Percentiles rank a stretch among this genome's conserved stretches.
Evolutionary conservation across 2,888 invertebrate species (phyloP).

Genomic region (Steromphala cineraria): DNA sequence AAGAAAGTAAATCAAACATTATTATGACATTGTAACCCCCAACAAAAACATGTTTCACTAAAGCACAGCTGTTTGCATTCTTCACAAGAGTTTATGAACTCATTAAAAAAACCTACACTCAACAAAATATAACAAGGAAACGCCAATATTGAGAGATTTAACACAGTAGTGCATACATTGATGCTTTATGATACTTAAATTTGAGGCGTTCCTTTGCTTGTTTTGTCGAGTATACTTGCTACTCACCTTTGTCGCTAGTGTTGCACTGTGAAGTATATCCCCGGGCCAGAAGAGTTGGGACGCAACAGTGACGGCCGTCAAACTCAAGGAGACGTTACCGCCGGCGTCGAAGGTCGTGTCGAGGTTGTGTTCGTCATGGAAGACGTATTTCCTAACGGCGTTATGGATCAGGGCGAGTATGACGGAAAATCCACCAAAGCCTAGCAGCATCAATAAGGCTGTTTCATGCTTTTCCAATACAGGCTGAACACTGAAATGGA

Average conservation of each 20-base stretch:
- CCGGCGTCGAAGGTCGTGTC: constrained; percentile 71
- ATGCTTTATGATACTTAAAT: no score
- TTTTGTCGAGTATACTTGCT: no score
- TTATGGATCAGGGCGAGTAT: constrained; percentile 66
- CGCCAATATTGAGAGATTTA: no score
- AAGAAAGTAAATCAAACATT: no score
- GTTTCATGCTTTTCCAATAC: constrained; percentile 63
- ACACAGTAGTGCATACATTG: no score
- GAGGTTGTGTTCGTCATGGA: constrained; percentile 68
- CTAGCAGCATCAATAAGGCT: constrained; percentile 65
- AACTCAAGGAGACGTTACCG: constrained; percentile 65
- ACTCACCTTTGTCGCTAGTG: constrained; percentile 64
- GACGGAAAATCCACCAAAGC: constrained; percentile 68
- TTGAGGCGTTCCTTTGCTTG: no score
- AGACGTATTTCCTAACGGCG: constrained; percentile 64
- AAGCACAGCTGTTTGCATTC: not conserved
- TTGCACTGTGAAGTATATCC: constrained; percentile 70
- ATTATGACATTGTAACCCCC: no score
- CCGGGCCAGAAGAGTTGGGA: constrained; percentile 70
- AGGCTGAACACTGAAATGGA: constrained; percentile 53
- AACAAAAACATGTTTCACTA: no score
- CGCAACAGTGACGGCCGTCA: constrained; percentile 68
- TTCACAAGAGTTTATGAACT: not conserved
- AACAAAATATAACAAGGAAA: no score
- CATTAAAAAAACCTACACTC: not conserved